Evolutionary conservation across 2,797 vertebrate species (phyloP).

Genomic region (Strix occidentalis): DNA sequence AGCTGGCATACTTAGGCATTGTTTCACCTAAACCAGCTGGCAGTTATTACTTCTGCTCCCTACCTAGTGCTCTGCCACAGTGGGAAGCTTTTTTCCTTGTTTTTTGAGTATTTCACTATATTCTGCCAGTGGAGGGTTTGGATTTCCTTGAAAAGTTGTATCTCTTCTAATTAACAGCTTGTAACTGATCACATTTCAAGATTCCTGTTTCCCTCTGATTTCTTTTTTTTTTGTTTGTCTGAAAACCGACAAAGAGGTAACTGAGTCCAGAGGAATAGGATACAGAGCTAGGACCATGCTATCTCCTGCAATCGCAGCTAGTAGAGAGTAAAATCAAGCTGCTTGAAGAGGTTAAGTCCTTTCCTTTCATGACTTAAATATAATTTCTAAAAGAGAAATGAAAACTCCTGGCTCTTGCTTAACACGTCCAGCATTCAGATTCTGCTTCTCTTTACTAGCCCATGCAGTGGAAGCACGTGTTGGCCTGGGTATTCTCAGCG

Average conservation of each 20-base stretch:
- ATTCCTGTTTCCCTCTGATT: background rate
- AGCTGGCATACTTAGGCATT: background rate
- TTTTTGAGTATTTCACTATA: background rate
- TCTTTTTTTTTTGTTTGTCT: background rate
- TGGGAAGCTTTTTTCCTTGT: background rate
- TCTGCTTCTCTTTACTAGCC: background rate
- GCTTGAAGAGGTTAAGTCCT: background rate
- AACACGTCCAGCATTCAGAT: background rate
- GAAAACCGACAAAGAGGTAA: background rate
- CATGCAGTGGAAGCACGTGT: background rate
- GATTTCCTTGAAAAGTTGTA: background rate
- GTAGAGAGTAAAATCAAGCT: background rate
- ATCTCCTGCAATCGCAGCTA: background rate
- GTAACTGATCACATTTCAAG: background rate
- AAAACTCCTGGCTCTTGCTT: background rate
- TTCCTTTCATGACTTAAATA: background rate
- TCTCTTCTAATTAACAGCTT: background rate
- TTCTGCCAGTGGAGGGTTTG: background rate
- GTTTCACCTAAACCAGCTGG: background rate
- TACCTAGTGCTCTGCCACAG: background rate
- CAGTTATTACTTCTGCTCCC: background rate
- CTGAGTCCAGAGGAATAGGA: background rate
- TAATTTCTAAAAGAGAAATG: background rate
- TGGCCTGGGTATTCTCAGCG: background rate
- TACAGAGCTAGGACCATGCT: background rate